Evolutionary conservation across 2,888 invertebrate species (phyloP).

Genomic region (Embidobia sp.): DNA sequence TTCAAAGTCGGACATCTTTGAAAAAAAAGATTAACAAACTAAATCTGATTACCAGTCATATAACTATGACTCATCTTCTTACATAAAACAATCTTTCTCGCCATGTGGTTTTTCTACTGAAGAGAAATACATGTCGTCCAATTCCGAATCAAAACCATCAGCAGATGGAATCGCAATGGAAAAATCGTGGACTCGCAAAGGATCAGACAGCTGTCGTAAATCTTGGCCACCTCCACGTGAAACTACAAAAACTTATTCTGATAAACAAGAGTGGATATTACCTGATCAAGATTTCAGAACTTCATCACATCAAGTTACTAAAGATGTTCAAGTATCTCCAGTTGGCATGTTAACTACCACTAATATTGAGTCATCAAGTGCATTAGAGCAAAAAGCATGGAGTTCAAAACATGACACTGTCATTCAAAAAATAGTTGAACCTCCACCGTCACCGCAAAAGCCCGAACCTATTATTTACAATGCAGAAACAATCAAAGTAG

Average conservation of each 20-base stretch:
- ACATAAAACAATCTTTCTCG: constrained; percentile 30
- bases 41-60: constrained; percentile 58
- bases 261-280: constrained; percentile 75
- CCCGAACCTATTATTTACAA: constrained; percentile 80
- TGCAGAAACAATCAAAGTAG: constrained; percentile 80
- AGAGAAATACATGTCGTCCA: constrained; percentile 72
- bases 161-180: constrained; percentile 87
- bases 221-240: constrained; percentile 82
- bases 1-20: constrained; percentile 69
- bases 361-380: constrained; percentile 76
- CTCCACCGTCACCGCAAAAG: constrained; percentile 69
- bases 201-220: constrained; percentile 81
- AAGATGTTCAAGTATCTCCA: constrained; percentile 74
- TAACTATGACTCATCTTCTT: constrained; percentile 43
- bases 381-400: constrained; percentile 77
- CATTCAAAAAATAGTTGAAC: constrained; percentile 69
- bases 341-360: constrained; percentile 76
- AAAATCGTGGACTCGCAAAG: constrained; percentile 85
- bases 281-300: constrained; percentile 76
- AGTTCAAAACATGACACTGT: constrained; percentile 73
- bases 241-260: constrained; percentile 71
- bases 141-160: constrained; percentile 83
- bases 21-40: constrained; percentile 65
- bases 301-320: constrained; percentile 73
- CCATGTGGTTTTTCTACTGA: constrained; percentile 34